Evolutionary conservation across 2,888 invertebrate genomes (phyloP), one percentile per base, ranked within the genome.

Genomic region (Pomacea canaliculata): DNA sequence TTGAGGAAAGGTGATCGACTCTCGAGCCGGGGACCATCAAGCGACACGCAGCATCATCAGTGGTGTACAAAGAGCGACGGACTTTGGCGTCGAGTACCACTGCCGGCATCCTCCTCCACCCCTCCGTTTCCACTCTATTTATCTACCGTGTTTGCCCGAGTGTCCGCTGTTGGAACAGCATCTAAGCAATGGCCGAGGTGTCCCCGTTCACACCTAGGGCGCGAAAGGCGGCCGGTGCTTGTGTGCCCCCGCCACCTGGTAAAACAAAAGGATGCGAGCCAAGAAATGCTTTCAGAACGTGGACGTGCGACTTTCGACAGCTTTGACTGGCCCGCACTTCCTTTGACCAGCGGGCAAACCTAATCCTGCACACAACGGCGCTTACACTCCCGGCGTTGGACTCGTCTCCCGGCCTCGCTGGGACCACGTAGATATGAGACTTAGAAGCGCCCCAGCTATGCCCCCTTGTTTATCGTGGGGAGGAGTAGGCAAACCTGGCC

Each of bases 121-220:
- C 37, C 37, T 37, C 70, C 7, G 10, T 56, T 69, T 18, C 56
- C 56, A 23, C 51, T 27, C n/a, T 70, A 70, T 70, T 70, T 70
- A 70, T 60, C 70, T 70, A 70, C 51, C 27, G 70, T 70, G 70
- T 70, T 70, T 70, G 70, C 70, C 27, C 27, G 60, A 23, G 59
- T 27, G n/a, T 59, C 27, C 27, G 70, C 60, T 70, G 56, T 70
- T 70, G 70, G 70, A 70, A 70, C 70, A 70, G 70, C 70, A 70
- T 70, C 70, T 70, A 70, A 51, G 27, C 18, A 59, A 18, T 48
- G 70, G 56, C 70, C 59, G 70, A 37, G 37, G 70, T 70, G 70
- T 56, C 59, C 70, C 59, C 18, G 59, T 70, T 70, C 70, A 59
- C 70, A 70, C 70, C 70, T 70, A 18, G 56, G 70, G 70, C 70